Conservation (phyloP, 2,888 invertebrate species). For the Xiphydria camelus region DNA sequence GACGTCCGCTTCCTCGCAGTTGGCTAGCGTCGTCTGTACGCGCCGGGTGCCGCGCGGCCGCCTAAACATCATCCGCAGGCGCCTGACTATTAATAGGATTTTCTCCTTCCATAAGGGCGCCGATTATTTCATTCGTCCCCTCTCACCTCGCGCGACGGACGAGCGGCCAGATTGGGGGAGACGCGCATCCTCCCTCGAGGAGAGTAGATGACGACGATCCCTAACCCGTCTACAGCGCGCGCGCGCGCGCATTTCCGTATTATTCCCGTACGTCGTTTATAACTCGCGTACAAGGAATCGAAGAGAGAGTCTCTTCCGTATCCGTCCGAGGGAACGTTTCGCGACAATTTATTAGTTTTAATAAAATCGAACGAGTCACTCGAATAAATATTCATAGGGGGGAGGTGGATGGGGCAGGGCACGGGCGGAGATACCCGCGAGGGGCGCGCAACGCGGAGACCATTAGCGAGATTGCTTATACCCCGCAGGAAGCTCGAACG, state of each 20-base stretch:
- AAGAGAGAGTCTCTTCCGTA: too few species aligned
- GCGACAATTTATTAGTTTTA: conserved; percentile 49
- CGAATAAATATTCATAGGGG: conserved; percentile 45
- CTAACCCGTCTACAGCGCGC: too few species aligned
- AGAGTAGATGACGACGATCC: too few species aligned
- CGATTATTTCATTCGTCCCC: conserved; percentile 1
- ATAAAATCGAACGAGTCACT: conserved; percentile 47
- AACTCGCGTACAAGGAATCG: too few species aligned
- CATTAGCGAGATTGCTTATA: conserved; percentile 53
- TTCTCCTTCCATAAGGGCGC: conserved; percentile 20
- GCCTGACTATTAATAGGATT: conserved; percentile 29
- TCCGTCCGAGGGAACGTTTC: too few species aligned
- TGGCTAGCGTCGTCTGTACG: conserved; percentile 22
- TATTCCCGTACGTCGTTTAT: too few species aligned
- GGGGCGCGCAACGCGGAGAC: conserved; percentile 27
- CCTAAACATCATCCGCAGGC: conserved; percentile 27
- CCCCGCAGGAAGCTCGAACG: conserved; percentile 22
- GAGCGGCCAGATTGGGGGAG: too few species aligned
- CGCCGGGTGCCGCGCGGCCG: conserved; percentile 22
- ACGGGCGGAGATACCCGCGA: conserved; percentile 14
- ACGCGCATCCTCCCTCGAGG: too few species aligned
- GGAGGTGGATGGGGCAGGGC: conserved; percentile 6
- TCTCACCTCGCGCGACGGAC: too few species aligned
- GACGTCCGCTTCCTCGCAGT: conserved; percentile 37
- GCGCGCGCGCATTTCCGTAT: too few species aligned